Conservation (phyloP, 2,113 vertebrate genomes). For the Tyto alba region DNA sequence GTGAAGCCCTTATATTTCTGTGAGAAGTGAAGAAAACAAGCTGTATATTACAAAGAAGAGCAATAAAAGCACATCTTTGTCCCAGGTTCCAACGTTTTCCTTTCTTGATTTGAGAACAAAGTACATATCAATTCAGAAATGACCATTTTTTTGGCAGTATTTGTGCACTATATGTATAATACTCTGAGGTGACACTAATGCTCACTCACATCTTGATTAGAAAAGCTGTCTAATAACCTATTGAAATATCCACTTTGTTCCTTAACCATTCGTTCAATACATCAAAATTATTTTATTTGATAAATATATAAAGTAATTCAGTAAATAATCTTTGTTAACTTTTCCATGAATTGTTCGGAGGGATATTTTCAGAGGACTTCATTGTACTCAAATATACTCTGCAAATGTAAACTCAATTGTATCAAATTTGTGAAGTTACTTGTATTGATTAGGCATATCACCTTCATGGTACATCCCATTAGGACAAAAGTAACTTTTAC, state of each 20-base stretch:
- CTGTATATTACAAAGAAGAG: background rate
- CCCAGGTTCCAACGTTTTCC: accelerated
- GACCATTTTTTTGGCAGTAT: background rate
- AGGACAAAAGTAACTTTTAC: background rate
- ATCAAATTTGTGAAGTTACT: background rate
- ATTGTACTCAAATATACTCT: background rate
- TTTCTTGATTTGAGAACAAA: background rate
- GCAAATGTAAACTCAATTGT: background rate
- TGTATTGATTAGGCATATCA: background rate
- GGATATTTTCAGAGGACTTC: background rate
- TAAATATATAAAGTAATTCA: background rate
- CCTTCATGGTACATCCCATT: background rate
- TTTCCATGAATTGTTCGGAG: background rate
- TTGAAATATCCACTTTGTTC: background rate
- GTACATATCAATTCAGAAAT: background rate
- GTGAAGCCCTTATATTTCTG: background rate
- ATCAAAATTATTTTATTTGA: background rate
- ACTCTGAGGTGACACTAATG: background rate
- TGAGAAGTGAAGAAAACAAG: background rate
- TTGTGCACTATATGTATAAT: background rate
- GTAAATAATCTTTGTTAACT: background rate
- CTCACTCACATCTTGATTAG: background rate
- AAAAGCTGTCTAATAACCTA: background rate
- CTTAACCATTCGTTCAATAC: background rate
- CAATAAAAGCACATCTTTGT: background rate